These are phyloP conservation scores for Sciaenops ocellatus DNA, from an alignment of 2,797 vertebrate genomes.

Conservation along the genomic window DNA sequence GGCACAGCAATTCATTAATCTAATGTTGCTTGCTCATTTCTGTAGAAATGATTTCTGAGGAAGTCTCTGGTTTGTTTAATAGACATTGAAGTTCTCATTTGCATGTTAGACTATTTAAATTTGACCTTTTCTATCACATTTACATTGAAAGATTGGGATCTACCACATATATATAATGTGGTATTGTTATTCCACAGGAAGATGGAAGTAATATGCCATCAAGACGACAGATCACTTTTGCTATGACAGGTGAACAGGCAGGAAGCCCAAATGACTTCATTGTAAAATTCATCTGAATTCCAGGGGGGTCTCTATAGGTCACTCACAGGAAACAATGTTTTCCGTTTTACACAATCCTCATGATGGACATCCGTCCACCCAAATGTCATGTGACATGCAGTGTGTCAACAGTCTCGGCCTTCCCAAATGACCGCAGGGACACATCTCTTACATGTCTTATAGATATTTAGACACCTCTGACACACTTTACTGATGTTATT, in stretches of 20 bases:
- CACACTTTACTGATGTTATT: neutral
- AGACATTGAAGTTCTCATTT: neutral
- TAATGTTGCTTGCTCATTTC: constrained; percentile 21
- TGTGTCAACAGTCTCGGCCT: neutral
- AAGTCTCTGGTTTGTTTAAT: constrained; percentile 5
- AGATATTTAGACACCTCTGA: neutral
- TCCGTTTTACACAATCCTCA: neutral
- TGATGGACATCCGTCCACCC: neutral
- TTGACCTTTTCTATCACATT: fast-evolving
- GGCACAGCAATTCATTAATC: constrained; percentile 12
- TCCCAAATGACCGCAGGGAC: neutral
- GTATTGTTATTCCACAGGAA: neutral
- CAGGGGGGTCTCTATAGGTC: neutral
- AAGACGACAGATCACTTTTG: neutral
- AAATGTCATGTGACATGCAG: neutral
- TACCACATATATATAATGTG: neutral
- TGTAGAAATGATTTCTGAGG: constrained; percentile 21
- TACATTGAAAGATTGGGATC: neutral
- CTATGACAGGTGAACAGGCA: neutral
- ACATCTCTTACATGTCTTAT: neutral
- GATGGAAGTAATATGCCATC: neutral
- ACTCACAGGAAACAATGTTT: neutral
- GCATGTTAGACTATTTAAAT: neutral
- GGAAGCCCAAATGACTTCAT: constrained; percentile 11
- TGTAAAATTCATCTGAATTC: constrained; percentile 5